Conservation (phyloP, 2,888 invertebrate species). For the Drosophila sordidula region DNA sequence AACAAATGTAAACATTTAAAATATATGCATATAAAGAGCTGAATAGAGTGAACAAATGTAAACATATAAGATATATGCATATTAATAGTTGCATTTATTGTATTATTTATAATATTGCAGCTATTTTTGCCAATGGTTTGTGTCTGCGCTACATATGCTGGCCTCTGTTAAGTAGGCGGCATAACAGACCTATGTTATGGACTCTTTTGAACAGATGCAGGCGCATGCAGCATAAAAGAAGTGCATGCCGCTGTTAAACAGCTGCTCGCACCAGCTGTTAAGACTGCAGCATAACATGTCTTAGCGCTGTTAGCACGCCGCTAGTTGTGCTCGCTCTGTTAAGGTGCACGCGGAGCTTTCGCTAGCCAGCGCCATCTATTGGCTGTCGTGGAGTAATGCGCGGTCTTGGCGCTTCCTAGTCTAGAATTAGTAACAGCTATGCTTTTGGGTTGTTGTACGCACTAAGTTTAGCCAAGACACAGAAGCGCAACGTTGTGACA, state of each 20-base stretch:
- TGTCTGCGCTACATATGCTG: conserved; percentile 3
- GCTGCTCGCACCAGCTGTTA: background rate
- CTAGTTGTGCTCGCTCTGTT: background rate
- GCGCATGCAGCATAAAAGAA: too few species aligned
- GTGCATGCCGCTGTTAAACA: conserved; percentile 1
- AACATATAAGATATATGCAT: background rate
- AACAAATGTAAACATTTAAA: background rate
- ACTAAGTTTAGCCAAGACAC: conserved; percentile 35
- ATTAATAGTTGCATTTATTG: background rate
- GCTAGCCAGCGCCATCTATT: conserved; percentile 38
- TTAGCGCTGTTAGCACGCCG: conserved; percentile 1
- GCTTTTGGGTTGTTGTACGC: conserved; percentile 4
- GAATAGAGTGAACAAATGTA: background rate
- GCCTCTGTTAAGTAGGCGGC: conserved; percentile 4
- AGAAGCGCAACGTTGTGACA: background rate
- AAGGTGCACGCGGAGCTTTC: conserved; percentile 7
- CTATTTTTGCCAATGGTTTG: background rate
- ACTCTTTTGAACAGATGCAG: too few species aligned
- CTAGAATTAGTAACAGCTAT: background rate
- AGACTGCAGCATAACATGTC: background rate
- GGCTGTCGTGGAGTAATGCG: background rate
- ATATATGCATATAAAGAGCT: background rate
- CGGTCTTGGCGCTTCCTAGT: conserved; percentile 23
- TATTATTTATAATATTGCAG: too few species aligned
- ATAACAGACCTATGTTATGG: background rate